phyloP scores from a whole-genome alignment of 1,140 invertebrate genomes.

The Drosophila arizonae region DNA sequence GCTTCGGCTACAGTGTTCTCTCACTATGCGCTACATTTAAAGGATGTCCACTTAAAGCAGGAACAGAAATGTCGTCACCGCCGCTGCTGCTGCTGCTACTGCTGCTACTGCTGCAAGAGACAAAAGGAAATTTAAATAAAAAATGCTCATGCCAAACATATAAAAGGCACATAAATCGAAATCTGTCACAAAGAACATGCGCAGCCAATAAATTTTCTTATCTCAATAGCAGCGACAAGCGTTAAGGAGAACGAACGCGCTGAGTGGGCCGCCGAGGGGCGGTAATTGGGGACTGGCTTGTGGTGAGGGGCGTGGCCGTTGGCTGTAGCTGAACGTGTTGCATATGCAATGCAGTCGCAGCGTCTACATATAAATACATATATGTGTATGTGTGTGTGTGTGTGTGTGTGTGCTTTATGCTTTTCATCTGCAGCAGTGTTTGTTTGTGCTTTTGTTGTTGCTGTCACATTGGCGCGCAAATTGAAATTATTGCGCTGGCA shows the following conservation, averaged over 20 bases:
- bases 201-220: slow-evolving; percentile 81
- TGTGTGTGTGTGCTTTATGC: slow-evolving; percentile 50
- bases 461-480: slow-evolving; percentile 72
- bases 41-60: slow-evolving; percentile 36
- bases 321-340: slow-evolving; percentile 68
- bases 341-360: slow-evolving; percentile 63
- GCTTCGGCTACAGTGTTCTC: slow-evolving; percentile 19
- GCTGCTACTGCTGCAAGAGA: slow-evolving; percentile 28
- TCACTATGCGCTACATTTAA: slow-evolving; percentile 45
- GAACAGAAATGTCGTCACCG: slow-evolving; percentile 28
- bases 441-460: slow-evolving; percentile 57
- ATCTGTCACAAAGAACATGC: slow-evolving; percentile 82
- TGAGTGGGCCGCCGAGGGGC: background rate
- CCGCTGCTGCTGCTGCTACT: slow-evolving; percentile 2
- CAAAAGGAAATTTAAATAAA: slow-evolving; percentile 73
- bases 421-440: slow-evolving; percentile 60
- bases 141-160: slow-evolving; percentile 50
- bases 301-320: slow-evolving; percentile 40
- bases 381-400: background rate
- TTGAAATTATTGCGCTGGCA: slow-evolving; percentile 73
- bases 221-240: slow-evolving; percentile 81
- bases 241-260: slow-evolving; percentile 55
- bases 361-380: background rate
- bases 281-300: background rate
- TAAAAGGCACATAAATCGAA: slow-evolving; percentile 81